Evolutionary conservation across 2,113 vertebrate genomes (phyloP).

Genomic region (Vulpes vulpes): DNA sequence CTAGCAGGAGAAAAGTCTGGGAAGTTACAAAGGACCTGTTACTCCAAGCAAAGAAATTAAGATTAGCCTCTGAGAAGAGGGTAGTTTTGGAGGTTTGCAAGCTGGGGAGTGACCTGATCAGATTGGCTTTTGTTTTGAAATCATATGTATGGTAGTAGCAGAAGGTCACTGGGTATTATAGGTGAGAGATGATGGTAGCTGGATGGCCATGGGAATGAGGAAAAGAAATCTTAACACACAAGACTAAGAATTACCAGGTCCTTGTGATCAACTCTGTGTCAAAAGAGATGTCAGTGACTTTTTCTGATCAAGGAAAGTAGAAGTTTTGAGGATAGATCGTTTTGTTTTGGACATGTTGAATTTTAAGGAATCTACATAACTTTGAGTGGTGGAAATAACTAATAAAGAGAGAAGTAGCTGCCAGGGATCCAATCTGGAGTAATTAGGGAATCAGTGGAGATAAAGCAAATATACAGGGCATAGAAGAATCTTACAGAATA

Average conservation of each 20-base stretch:
- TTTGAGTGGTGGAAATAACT: neutral
- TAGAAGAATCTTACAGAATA: neutral
- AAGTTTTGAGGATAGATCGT: neutral
- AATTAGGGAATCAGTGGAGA: neutral
- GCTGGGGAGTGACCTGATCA: neutral
- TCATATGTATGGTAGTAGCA: neutral
- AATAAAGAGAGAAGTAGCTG: neutral
- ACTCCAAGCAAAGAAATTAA: neutral
- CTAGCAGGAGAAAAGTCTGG: neutral
- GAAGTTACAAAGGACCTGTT: neutral
- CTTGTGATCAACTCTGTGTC: neutral
- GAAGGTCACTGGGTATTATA: neutral
- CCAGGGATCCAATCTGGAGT: neutral
- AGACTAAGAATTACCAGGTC: neutral
- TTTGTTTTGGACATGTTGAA: neutral
- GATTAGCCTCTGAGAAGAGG: neutral
- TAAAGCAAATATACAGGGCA: neutral
- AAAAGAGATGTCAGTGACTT: neutral
- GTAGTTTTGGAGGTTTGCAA: neutral
- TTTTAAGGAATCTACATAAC: neutral
- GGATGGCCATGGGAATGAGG: neutral
- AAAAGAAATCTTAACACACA: neutral
- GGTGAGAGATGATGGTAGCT: neutral
- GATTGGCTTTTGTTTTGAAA: neutral
- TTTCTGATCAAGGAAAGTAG: neutral